Evolutionary conservation across 1,140 invertebrate species (phyloP), one percentile per base, ranked within the genome.

Genomic region (Drosophila tsacasi): DNA sequence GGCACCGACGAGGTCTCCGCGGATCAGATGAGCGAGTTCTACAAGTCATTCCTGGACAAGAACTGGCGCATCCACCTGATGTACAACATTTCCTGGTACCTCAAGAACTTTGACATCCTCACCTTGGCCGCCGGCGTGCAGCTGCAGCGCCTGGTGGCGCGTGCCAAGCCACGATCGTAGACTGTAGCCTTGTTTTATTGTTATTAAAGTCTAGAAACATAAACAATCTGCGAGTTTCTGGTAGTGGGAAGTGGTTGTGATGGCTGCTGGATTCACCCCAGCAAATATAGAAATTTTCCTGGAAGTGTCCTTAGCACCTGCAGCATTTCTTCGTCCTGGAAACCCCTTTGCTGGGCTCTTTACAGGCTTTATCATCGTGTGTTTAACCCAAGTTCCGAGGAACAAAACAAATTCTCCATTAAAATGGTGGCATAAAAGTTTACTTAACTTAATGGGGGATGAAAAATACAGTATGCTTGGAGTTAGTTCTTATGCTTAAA

Each of bases 1-100:
- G 83, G 65, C 30, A 64, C 63, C 92, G 94, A 85, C 90, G 91
- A 94, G 25, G 76, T 96, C 7, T 95, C 95, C 21, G 95, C 97
- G 2, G 97, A 97, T 93, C 95, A 97, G 93, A 96, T 98, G 96
- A 97, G 97, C 79, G 94, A 96, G 23, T 98, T 97, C 93, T 98
- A 97, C 84, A 97, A 97, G 94, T 83, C 94, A 47, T 97, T 97
- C 92, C 93, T 97, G 42, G 96, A 97, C 83, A 95, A 96, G 89
- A 96, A 97, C 85, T 96, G 96, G 95, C 94, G 94, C 80, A 93
- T 92, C 4, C 96, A 97, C 91, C 81, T 96, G 1, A 93, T 94
- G 76, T 97, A 97, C 84, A 97, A 97, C 81, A 93, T 95, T 35
- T 94, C 95, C 46, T 97, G 96, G 96, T 97, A 97, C 84, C 95